A percentile compares a stretch with the other conserved stretches of the same genome.
phyloP scores from a whole-genome alignment of 1,140 invertebrate genomes.

The Aricia agestis region DNA sequence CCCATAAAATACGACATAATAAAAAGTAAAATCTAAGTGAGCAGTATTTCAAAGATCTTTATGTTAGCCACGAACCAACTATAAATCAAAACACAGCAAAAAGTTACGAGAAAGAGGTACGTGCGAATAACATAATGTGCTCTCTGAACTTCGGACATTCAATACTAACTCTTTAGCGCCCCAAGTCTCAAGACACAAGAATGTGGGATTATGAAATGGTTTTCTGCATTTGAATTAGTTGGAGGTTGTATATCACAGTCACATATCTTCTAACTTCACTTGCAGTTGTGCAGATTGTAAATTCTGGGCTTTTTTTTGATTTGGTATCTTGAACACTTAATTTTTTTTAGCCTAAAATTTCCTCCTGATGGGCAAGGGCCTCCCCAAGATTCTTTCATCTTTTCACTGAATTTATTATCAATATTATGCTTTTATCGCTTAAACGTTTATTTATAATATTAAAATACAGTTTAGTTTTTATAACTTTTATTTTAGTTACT shows the following conservation, averaged over 20 bases:
- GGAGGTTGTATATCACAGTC: background rate
- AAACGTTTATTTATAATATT: no score
- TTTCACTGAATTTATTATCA: no score
- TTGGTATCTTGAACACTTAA: no score
- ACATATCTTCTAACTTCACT: background rate
- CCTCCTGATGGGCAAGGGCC: no score
- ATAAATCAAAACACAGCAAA: slow-evolving; percentile 22
- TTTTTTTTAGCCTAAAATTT: no score
- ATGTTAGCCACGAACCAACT: slow-evolving; percentile 18
- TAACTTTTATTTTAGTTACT: no score
- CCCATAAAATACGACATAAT: background rate
- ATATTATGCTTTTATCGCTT: no score
- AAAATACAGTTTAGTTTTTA: no score
- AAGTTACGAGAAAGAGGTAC: slow-evolving; percentile 7
- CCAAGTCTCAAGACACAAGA: background rate
- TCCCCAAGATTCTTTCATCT: no score
- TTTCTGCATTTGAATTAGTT: background rate
- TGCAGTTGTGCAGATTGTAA: no score
- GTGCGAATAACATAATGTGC: slow-evolving; percentile 13
- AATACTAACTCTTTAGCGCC: slow-evolving; percentile 2
- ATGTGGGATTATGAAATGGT: background rate
- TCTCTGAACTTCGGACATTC: slow-evolving; percentile 6
- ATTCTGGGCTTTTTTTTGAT: no score
- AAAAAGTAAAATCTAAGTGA: background rate
- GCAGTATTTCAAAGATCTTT: slow-evolving; percentile 17